These are phyloP conservation scores for Corythornis madagascariensis DNA, from an alignment of 2,113 vertebrate species.

Conservation along the genomic window DNA sequence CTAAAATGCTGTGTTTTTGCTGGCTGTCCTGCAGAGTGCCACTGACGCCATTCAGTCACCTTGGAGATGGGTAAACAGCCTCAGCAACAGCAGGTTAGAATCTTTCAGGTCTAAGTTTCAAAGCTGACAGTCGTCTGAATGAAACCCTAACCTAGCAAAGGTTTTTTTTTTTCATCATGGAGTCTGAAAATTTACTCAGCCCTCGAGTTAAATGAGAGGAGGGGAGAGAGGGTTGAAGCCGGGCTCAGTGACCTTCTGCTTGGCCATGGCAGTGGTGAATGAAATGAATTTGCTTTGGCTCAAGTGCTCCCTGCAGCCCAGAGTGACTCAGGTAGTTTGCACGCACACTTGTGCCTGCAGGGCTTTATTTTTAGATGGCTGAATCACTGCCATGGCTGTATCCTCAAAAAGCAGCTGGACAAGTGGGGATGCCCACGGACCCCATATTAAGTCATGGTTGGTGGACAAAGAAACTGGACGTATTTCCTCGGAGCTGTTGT, in stretches of 20 bases:
- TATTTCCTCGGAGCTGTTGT: background rate
- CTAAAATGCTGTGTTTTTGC: conserved; percentile 21
- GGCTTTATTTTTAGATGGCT: conserved; percentile 59
- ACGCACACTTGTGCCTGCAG: background rate
- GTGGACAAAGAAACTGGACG: background rate
- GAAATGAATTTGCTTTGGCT: background rate
- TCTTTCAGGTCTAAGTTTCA: conserved; percentile 40
- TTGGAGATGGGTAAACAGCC: conserved; percentile 66
- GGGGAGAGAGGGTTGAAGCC: background rate
- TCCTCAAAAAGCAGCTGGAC: background rate
- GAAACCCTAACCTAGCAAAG: conserved; percentile 6
- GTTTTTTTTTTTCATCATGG: background rate
- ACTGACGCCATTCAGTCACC: conserved; percentile 63
- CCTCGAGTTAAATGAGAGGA: background rate
- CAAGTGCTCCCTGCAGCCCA: background rate
- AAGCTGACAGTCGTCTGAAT: background rate
- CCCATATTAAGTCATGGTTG: conserved; percentile 62
- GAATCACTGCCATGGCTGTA: conserved; percentile 37
- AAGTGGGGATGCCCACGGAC: conserved; percentile 22
- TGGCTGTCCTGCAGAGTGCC: background rate
- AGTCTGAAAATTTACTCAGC: background rate
- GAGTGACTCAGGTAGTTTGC: conserved; percentile 30
- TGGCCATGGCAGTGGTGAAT: background rate
- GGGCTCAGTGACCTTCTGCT: background rate
- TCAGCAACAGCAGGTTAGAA: conserved; percentile 34